Percentiles rank a stretch among this genome's conserved stretches.
Evolutionary conservation across 2,888 invertebrate genomes (phyloP).

Genomic region (Cryptosula pallasiana): DNA sequence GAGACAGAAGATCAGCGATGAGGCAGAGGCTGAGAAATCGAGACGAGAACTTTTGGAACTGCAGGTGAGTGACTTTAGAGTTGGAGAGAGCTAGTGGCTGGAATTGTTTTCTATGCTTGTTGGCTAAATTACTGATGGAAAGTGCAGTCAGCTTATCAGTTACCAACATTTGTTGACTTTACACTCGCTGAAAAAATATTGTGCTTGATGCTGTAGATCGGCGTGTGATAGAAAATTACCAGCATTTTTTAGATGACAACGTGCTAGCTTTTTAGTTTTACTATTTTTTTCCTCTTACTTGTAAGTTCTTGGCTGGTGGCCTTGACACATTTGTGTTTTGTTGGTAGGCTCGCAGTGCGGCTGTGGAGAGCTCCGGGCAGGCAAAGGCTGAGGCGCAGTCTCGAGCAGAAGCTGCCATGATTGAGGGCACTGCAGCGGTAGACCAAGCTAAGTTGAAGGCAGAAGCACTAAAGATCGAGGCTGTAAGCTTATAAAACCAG

Average conservation of each 20-base stretch:
- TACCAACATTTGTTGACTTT: no score
- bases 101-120: background rate
- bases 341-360: constrained; percentile 51
- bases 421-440: constrained; percentile 57
- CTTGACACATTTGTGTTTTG: no score
- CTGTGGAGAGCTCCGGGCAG: constrained; percentile 57
- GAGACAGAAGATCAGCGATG: constrained; percentile 56
- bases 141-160: no score
- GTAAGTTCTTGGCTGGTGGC: no score
- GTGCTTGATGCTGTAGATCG: no score
- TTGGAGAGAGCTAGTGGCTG: background rate
- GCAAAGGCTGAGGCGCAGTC: constrained; percentile 57
- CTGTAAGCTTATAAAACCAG: constrained; percentile 47
- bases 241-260: no score
- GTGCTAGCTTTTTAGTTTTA: no score
- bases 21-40: constrained; percentile 56
- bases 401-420: constrained; percentile 55
- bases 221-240: no score
- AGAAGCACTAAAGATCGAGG: constrained; percentile 55
- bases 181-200: no score
- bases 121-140: no score
- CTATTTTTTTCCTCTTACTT: no score
- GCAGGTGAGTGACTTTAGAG: constrained; percentile 33
- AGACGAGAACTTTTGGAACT: constrained; percentile 53
- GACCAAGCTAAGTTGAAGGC: constrained; percentile 56